Evolutionary conservation across 1,140 invertebrate genomes (phyloP).

Genomic region (Lordiphosa clarofinis): DNA sequence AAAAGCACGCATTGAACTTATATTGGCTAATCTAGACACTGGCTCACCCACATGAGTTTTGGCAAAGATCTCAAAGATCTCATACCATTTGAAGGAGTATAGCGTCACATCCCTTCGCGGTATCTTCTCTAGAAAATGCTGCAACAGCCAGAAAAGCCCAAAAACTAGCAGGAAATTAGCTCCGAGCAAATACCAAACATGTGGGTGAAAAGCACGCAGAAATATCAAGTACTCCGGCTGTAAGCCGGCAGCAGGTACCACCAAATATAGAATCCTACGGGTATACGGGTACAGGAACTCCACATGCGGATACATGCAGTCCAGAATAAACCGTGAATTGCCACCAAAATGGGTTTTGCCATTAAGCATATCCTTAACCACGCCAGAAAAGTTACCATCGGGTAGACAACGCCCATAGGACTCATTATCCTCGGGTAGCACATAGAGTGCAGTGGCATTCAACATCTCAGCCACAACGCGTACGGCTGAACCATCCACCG

Average conservation of each 20-base stretch:
- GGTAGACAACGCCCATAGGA: slow-evolving; percentile 55
- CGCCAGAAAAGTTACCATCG: slow-evolving; percentile 56
- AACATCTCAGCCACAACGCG: slow-evolving; percentile 29
- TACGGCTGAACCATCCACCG: slow-evolving; percentile 54
- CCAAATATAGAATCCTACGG: slow-evolving; percentile 40
- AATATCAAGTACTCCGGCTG: slow-evolving; percentile 65
- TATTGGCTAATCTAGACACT: slow-evolving; percentile 31
- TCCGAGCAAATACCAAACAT: slow-evolving; percentile 51
- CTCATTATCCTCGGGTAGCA: slow-evolving; percentile 50
- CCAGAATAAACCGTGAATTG: slow-evolving; percentile 60
- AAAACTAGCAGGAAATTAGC: slow-evolving; percentile 47
- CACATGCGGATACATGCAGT: slow-evolving; percentile 48
- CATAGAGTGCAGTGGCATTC: slow-evolving; percentile 60
- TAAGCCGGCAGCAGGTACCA: slow-evolving; percentile 60
- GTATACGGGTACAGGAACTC: slow-evolving; percentile 60
- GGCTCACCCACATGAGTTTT: slow-evolving; percentile 67
- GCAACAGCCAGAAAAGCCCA: slow-evolving; percentile 39
- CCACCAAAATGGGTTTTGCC: slow-evolving; percentile 52
- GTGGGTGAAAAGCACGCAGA: slow-evolving; percentile 47
- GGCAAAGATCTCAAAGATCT: slow-evolving; percentile 57
- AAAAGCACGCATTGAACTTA: slow-evolving; percentile 57
- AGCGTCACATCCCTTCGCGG: slow-evolving; percentile 16
- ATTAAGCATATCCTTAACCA: slow-evolving; percentile 37
- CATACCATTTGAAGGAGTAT: slow-evolving; percentile 38
- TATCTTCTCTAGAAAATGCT: slow-evolving; percentile 26